These are phyloP conservation scores for Cygnus buccinator DNA, from an alignment of 2,113 vertebrate species.

Conservation along the genomic window DNA sequence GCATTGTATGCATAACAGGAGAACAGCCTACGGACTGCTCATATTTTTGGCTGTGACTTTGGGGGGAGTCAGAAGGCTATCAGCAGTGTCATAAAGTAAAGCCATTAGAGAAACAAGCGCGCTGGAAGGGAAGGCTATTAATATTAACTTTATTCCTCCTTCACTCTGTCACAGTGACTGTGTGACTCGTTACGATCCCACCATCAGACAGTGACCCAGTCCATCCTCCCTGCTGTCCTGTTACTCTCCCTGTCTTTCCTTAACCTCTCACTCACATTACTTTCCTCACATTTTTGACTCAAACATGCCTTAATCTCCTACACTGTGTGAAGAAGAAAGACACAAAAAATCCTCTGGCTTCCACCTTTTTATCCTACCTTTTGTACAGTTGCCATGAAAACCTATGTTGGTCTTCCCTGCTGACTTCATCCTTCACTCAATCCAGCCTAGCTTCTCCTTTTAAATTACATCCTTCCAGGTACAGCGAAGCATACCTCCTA, in stretches of 20 bases:
- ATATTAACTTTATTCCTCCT: neutral
- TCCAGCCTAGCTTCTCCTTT: neutral
- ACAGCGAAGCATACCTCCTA: neutral
- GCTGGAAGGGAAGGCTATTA: neutral
- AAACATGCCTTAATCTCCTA: neutral
- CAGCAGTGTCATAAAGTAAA: neutral
- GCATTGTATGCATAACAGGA: conserved; percentile 45
- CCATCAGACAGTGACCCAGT: neutral
- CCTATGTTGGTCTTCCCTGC: neutral
- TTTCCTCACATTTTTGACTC: neutral
- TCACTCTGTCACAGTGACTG: neutral
- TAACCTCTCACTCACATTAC: neutral
- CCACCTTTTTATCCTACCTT: neutral
- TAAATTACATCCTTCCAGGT: neutral
- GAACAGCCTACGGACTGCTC: conserved; percentile 51
- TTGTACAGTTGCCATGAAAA: neutral
- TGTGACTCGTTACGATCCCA: neutral
- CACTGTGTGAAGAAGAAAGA: neutral
- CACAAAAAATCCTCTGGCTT: neutral
- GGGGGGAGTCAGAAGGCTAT: neutral
- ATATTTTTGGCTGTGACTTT: neutral
- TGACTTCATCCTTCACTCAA: neutral
- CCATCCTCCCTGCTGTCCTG: neutral
- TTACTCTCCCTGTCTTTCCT: neutral
- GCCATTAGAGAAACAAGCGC: neutral